Evolutionary conservation across 2,888 invertebrate species (phyloP).

Genomic region (Drosophila lutescens): DNA sequence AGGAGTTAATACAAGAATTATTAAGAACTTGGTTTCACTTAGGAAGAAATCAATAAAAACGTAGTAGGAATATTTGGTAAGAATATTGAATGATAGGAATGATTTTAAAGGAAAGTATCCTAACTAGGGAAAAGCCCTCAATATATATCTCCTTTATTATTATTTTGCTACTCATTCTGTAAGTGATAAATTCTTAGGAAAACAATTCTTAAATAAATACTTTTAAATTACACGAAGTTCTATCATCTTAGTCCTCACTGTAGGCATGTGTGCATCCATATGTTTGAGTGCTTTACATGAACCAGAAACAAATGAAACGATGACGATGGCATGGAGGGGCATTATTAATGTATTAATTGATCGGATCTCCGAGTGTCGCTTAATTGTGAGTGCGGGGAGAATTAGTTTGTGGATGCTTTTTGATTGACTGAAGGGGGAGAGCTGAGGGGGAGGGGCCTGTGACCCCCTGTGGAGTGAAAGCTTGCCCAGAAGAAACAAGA

Average conservation of each 20-base stretch:
- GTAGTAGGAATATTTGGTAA: no score
- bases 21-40: no score
- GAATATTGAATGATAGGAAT: no score
- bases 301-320: conserved; percentile 12
- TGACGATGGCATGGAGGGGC: conserved; percentile 17
- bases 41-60: no score
- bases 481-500: neutral
- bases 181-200: no score
- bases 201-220: no score
- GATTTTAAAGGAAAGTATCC: neutral
- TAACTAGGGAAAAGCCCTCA: neutral
- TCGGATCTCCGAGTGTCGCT: conserved; percentile 34
- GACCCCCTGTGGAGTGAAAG: conserved; percentile 4
- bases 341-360: conserved; percentile 43
- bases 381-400: conserved; percentile 45
- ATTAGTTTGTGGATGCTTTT: conserved; percentile 36
- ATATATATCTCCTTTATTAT: neutral
- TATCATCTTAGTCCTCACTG: neutral
- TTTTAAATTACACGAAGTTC: neutral
- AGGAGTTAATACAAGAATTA: no score
- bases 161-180: neutral
- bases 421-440: conserved; percentile 53
- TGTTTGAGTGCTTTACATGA: conserved; percentile 24
- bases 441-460: neutral
- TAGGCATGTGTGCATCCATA: neutral